Evolutionary conservation across 2,797 vertebrate genomes (phyloP).

Genomic region (Lithobates pipiens): DNA sequence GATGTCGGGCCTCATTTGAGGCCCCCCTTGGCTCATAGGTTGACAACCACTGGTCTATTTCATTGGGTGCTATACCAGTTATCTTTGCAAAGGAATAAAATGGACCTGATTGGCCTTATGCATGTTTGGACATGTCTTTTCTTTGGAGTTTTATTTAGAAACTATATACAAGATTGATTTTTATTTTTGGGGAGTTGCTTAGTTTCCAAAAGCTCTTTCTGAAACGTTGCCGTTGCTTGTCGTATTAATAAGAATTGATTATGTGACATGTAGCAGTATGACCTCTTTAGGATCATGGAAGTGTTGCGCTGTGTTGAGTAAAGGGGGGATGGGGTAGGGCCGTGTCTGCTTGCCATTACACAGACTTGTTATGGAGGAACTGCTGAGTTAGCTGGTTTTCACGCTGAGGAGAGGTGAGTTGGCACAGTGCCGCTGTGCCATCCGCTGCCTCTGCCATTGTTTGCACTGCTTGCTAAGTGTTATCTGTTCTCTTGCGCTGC

Average conservation of each 20-base stretch:
- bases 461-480: conserved; percentile 45
- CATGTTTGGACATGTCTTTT: too few species aligned
- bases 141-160: neutral
- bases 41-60: too few species aligned
- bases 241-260: conserved; percentile 59
- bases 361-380: conserved; percentile 45
- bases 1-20: too few species aligned
- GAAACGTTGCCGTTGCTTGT: conserved; percentile 36
- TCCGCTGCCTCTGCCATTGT: conserved; percentile 26
- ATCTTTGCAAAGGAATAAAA: neutral
- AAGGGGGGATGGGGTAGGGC: neutral
- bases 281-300: conserved; percentile 37
- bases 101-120: too few species aligned
- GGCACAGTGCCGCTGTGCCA: conserved; percentile 50
- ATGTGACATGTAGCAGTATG: conserved; percentile 51
- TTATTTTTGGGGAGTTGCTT: neutral
- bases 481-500: conserved; percentile 27
- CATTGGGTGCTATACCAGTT: too few species aligned
- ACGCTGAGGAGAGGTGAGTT: conserved; percentile 48
- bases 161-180: neutral
- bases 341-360: conserved; percentile 45
- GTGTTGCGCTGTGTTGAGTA: neutral
- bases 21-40: too few species aligned
- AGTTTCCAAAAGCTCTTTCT: conserved; percentile 9
- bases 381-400: conserved; percentile 49